A percentile compares a stretch with the other conserved stretches of the same genome.
These are phyloP conservation scores for Lithobates pipiens DNA, from an alignment of 2,797 vertebrate genomes.

Conservation along the genomic window DNA sequence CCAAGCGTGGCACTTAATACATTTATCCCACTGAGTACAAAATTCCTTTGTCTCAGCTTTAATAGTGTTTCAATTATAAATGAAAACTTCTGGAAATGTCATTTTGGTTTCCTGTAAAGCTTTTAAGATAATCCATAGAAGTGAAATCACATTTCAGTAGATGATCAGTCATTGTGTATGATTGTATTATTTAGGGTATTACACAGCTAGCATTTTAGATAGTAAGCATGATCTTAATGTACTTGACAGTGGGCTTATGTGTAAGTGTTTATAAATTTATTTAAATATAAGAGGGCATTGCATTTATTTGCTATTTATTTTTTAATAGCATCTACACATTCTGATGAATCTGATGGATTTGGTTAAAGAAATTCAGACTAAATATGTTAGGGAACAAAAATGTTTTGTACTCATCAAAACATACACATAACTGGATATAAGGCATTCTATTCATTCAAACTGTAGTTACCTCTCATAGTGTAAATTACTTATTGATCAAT, in stretches of 20 bases:
- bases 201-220: constrained; percentile 5
- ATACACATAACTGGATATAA: too few species aligned
- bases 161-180: constrained; percentile 35
- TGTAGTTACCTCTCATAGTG: too few species aligned
- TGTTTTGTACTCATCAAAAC: too few species aligned
- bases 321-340: neutral
- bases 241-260: neutral
- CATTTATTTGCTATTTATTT: neutral
- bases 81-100: constrained; percentile 50
- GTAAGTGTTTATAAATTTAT: neutral
- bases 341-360: neutral
- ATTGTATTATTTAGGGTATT: constrained; percentile 19
- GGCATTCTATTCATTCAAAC: too few species aligned
- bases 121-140: constrained; percentile 48
- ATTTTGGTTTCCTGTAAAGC: constrained; percentile 48
- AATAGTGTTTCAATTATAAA: constrained; percentile 41
- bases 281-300: neutral
- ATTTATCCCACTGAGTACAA: constrained; percentile 18
- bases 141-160: constrained; percentile 39
- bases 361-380: neutral
- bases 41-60: constrained; percentile 29
- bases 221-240: constrained; percentile 4
- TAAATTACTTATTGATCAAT: too few species aligned
- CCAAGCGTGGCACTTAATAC: constrained; percentile 33
- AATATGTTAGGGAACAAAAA: neutral